phyloP scores from a whole-genome alignment of 1,140 invertebrate genomes.

The Epicauta chinensis region DNA sequence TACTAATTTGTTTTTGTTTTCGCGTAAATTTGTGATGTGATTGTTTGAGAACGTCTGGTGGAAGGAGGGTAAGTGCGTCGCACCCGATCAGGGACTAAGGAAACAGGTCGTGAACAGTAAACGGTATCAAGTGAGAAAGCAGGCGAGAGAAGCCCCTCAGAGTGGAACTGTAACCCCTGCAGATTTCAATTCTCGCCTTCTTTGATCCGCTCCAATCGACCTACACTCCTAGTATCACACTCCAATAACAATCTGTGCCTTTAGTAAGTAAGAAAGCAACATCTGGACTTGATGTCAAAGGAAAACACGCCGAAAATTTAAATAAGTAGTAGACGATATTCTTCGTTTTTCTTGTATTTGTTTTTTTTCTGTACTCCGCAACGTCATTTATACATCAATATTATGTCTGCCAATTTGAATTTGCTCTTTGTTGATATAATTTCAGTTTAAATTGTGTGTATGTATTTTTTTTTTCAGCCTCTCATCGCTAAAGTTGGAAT shows the following conservation, averaged over 20 bases:
- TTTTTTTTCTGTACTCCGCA: too few relatives aligned
- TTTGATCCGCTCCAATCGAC: conserved; percentile 27
- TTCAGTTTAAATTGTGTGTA: too few relatives aligned
- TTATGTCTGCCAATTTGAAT: too few relatives aligned
- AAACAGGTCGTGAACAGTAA: conserved; percentile 6
- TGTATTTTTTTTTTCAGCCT: too few relatives aligned
- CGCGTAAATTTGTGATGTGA: too few relatives aligned
- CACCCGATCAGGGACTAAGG: conserved; percentile 10
- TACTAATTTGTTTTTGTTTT: too few relatives aligned
- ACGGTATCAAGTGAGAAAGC: conserved; percentile 9
- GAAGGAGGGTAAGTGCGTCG: conserved; percentile 5
- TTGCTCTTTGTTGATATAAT: too few relatives aligned
- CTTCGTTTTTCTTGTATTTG: too few relatives aligned
- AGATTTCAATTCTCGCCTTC: conserved; percentile 34
- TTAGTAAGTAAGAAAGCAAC: conserved; percentile 25
- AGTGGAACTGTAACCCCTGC: conserved; percentile 29
- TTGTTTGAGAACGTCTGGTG: conserved; percentile 7
- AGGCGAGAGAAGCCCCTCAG: conserved; percentile 11
- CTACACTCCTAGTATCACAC: conserved; percentile 21
- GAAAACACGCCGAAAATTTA: conserved; percentile 25
- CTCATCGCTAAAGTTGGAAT: neutral
- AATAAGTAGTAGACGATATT: conserved; percentile 20
- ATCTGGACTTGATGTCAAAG: conserved; percentile 34
- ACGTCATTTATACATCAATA: too few relatives aligned
- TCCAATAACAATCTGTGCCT: conserved; percentile 22